A percentile compares a stretch with the other conserved stretches of the same genome.
phyloP scores from a whole-genome alignment of 2,113 vertebrate species.

The Atlantisia rogersi region DNA sequence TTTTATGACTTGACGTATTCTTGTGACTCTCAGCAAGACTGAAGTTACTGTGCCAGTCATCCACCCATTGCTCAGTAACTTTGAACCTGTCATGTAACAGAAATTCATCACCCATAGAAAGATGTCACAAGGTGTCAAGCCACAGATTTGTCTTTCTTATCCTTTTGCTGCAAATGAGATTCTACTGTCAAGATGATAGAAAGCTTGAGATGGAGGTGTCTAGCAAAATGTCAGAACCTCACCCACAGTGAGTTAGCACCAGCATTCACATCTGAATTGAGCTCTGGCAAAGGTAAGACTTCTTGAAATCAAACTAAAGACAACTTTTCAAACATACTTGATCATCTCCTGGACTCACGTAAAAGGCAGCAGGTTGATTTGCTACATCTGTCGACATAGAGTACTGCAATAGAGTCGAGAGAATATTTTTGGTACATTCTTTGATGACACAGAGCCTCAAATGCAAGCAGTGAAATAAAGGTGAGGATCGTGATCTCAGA shows the following conservation, averaged over 20 bases:
- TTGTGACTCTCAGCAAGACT: slow-evolving; percentile 45
- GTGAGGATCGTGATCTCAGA: background rate
- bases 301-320: background rate
- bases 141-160: slow-evolving; percentile 76
- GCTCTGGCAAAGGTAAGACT: background rate
- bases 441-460: background rate
- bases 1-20: slow-evolving; percentile 50
- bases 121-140: slow-evolving; percentile 69
- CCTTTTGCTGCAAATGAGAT: slow-evolving; percentile 69
- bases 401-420: slow-evolving; percentile 1
- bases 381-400: background rate
- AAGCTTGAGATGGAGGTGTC: slow-evolving; percentile 22
- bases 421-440: background rate
- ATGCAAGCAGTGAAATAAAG: background rate
- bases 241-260: slow-evolving; percentile 25
- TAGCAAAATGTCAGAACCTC: slow-evolving; percentile 61
- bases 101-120: slow-evolving; percentile 69
- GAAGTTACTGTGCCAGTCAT: slow-evolving; percentile 55
- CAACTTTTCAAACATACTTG: slow-evolving; percentile 1
- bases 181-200: slow-evolving; percentile 76
- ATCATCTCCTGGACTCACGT: background rate
- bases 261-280: slow-evolving; percentile 12
- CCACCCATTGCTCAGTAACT: slow-evolving; percentile 60
- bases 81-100: slow-evolving; percentile 63
- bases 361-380: slow-evolving; percentile 5